Evolutionary conservation across 2,113 vertebrate genomes (phyloP).

Genomic region (Melanerpes aurifrons): DNA sequence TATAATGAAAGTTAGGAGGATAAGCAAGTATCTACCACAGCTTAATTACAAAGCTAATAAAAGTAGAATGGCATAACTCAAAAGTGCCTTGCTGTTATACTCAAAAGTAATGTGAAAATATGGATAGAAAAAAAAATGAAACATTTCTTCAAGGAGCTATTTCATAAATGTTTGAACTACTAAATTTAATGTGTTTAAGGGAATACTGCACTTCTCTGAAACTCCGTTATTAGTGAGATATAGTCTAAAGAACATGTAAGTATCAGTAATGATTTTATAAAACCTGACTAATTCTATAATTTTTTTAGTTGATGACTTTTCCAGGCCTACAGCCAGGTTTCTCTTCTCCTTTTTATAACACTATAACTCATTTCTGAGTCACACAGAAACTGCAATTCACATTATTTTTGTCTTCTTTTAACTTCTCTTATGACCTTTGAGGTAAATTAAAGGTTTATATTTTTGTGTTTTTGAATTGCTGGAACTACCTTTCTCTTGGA

Average conservation of each 20-base stretch:
- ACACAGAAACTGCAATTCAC: background rate
- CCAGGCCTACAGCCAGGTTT: background rate
- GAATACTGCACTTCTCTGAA: background rate
- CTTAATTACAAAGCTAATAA: conserved; percentile 6
- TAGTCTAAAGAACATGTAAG: background rate
- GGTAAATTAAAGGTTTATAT: background rate
- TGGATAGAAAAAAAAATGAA: background rate
- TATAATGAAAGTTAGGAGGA: background rate
- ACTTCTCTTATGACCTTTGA: background rate
- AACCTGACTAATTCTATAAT: background rate
- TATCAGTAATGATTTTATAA: background rate
- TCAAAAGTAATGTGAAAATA: background rate
- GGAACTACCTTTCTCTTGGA: background rate
- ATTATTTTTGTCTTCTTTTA: background rate
- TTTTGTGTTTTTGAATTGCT: background rate
- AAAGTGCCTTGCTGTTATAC: background rate
- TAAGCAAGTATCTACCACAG: background rate
- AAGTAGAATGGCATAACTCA: background rate
- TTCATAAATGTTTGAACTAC: background rate
- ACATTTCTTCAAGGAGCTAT: background rate
- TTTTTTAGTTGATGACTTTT: background rate
- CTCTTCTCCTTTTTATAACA: background rate
- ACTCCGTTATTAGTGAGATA: background rate
- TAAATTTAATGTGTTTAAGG: background rate
- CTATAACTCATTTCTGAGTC: background rate